Percentiles rank a stretch among this genome's conserved stretches.
phyloP scores from a whole-genome alignment of 2,888 invertebrate species.

The Drosophila demipolita region DNA sequence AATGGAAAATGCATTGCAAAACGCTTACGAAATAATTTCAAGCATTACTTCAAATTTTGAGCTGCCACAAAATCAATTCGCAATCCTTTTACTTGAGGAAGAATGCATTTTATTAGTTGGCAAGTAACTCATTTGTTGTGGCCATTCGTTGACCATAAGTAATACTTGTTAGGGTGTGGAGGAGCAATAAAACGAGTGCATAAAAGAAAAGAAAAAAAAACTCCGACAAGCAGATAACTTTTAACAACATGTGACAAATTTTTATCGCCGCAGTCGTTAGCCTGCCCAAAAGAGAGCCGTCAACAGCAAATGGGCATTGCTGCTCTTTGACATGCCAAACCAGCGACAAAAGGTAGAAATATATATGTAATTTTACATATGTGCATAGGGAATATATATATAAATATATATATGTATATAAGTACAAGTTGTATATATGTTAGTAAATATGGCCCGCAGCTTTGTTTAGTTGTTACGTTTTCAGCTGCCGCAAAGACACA shows the following conservation, averaged over 20 bases:
- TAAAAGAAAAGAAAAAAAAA: slow-evolving; percentile 16
- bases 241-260: slow-evolving; percentile 76
- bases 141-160: slow-evolving; percentile 12
- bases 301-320: slow-evolving; percentile 22
- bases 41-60: slow-evolving; percentile 16
- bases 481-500: slow-evolving; percentile 64
- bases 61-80: slow-evolving; percentile 20
- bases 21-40: no score
- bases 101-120: slow-evolving; percentile 34
- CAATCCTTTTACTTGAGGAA: slow-evolving; percentile 31
- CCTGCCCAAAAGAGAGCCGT: slow-evolving; percentile 51
- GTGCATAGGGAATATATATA: slow-evolving; percentile 10
- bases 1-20: not conserved
- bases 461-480: slow-evolving; percentile 77
- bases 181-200: slow-evolving; percentile 8
- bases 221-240: slow-evolving; percentile 37
- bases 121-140: slow-evolving; percentile 18
- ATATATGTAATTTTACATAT: not conserved
- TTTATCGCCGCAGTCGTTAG: slow-evolving; percentile 58
- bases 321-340: slow-evolving; percentile 64
- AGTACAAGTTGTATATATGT: slow-evolving; percentile 29
- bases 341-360: slow-evolving; percentile 34
- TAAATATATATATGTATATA: slow-evolving; percentile 7
- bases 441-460: slow-evolving; percentile 64
- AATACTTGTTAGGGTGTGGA: slow-evolving; percentile 33